Percentiles rank a stretch among this genome's conserved stretches.
phyloP scores from a whole-genome alignment of 2,888 invertebrate genomes.

The Eudemis profundana region DNA sequence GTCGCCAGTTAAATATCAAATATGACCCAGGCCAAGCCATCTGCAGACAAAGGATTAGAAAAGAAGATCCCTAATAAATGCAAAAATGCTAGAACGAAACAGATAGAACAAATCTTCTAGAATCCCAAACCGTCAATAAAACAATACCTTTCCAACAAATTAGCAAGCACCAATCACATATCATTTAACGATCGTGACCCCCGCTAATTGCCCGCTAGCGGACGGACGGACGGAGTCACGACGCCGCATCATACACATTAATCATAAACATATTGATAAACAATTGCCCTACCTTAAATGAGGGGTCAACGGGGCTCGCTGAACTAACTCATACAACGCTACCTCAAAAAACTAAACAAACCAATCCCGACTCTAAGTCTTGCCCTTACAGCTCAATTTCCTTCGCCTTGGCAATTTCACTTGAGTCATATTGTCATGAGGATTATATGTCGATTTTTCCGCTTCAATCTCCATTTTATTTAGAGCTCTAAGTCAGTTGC shows the following conservation, averaged over 20 bases:
- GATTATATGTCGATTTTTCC: slow-evolving; percentile 63
- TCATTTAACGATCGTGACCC: slow-evolving; percentile 76
- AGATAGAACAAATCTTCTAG: not conserved
- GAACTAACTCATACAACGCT: slow-evolving; percentile 54
- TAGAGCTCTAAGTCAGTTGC: slow-evolving; percentile 47
- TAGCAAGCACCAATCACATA: slow-evolving; percentile 77
- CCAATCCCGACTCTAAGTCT: slow-evolving; percentile 49
- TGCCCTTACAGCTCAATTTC: slow-evolving; percentile 44
- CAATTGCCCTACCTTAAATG: slow-evolving; percentile 84
- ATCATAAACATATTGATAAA: slow-evolving; percentile 83
- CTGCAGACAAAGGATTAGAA: too few species aligned
- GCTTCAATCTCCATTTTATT: slow-evolving; percentile 44
- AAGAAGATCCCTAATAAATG: too few species aligned
- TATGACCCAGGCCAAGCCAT: too few species aligned
- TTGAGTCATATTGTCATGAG: slow-evolving; percentile 52
- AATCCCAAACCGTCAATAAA: slow-evolving; percentile 23
- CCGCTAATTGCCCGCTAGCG: slow-evolving; percentile 74
- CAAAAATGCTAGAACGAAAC: too few species aligned
- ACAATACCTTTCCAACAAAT: slow-evolving; percentile 60
- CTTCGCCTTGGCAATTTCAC: slow-evolving; percentile 25
- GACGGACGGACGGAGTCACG: slow-evolving; percentile 67
- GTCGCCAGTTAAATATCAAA: too few species aligned
- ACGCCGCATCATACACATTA: slow-evolving; percentile 73
- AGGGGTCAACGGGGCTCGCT: slow-evolving; percentile 74
- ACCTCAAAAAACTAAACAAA: slow-evolving; percentile 47